Percentiles rank a stretch among this genome's conserved stretches.
Conservation (phyloP, 1,140 invertebrate genomes). For the Cydia pomonella region DNA sequence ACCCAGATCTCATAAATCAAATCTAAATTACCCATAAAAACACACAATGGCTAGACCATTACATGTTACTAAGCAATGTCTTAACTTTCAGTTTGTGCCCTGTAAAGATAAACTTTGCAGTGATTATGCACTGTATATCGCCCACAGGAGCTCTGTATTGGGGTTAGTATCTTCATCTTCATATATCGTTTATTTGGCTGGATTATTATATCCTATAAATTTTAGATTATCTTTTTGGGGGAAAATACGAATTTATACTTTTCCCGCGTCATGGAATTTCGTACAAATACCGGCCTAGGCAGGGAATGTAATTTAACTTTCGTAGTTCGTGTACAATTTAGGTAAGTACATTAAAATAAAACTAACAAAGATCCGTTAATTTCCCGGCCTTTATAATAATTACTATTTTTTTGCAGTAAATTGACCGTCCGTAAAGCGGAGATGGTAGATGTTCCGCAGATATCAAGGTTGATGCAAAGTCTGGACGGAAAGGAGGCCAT, state of each 20-base stretch:
- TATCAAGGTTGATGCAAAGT: conserved; percentile 52
- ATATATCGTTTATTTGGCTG: not conserved
- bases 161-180: conserved; percentile 48
- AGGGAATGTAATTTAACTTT: too few relatives aligned
- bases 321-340: too few relatives aligned
- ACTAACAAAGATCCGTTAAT: too few relatives aligned
- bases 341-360: too few relatives aligned
- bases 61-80: too few relatives aligned
- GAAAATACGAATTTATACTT: too few relatives aligned
- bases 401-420: conserved; percentile 47
- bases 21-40: too few relatives aligned
- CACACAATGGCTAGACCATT: too few relatives aligned
- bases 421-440: conserved; percentile 62
- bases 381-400: not conserved
- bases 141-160: conserved; percentile 82
- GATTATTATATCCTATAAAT: not conserved
- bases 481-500: conserved; percentile 59
- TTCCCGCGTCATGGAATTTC: too few relatives aligned
- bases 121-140: conserved; percentile 83
- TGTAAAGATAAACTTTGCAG: conserved; percentile 80
- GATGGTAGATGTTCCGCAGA: conserved; percentile 60
- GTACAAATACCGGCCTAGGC: too few relatives aligned
- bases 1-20: too few relatives aligned
- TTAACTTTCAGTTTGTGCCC: conserved; percentile 81
- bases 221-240: too few relatives aligned